phyloP scores from a whole-genome alignment of 53 echinoderm and acorn worm genomes.

The Stichopus horrens region DNA sequence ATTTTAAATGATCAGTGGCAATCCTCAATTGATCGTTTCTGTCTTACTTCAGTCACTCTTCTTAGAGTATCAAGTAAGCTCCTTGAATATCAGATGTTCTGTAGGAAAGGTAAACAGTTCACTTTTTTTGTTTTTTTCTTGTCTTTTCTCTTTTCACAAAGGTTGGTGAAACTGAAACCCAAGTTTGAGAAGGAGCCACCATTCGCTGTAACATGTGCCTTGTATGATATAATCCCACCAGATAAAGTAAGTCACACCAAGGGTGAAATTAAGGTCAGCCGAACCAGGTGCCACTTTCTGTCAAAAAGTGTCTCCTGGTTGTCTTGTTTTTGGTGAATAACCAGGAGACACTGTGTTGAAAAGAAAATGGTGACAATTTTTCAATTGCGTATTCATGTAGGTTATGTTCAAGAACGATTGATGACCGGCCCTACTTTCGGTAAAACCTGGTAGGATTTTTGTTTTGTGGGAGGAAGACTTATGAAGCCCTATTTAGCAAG shows the following conservation, averaged over 20 bases:
- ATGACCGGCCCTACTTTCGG: too few relatives aligned
- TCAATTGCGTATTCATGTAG: too few relatives aligned
- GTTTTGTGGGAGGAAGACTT: too few relatives aligned
- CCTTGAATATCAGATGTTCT: neutral
- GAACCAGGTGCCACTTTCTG: neutral
- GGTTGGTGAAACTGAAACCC: conserved; percentile 68
- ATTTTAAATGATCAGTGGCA: too few relatives aligned
- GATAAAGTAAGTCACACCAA: conserved; percentile 61
- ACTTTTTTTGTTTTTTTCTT: neutral
- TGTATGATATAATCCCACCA: conserved; percentile 86
- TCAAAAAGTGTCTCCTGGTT: neutral
- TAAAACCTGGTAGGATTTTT: too few relatives aligned
- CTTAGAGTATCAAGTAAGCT: neutral
- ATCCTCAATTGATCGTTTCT: too few relatives aligned
- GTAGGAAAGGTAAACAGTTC: neutral
- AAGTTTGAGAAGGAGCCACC: conserved; percentile 76
- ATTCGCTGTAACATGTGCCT: conserved; percentile 74
- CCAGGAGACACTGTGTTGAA: too few relatives aligned
- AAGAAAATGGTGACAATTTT: too few relatives aligned
- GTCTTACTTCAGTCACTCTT: too few relatives aligned
- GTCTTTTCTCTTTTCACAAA: conserved; percentile 16
- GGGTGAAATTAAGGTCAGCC: neutral
- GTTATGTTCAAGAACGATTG: too few relatives aligned
- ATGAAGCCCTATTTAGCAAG: too few relatives aligned
- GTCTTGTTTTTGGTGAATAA: too few relatives aligned